These are phyloP conservation scores for Zaprionus nigranus DNA, from an alignment of 1,140 invertebrate species.

Conservation along the genomic window DNA sequence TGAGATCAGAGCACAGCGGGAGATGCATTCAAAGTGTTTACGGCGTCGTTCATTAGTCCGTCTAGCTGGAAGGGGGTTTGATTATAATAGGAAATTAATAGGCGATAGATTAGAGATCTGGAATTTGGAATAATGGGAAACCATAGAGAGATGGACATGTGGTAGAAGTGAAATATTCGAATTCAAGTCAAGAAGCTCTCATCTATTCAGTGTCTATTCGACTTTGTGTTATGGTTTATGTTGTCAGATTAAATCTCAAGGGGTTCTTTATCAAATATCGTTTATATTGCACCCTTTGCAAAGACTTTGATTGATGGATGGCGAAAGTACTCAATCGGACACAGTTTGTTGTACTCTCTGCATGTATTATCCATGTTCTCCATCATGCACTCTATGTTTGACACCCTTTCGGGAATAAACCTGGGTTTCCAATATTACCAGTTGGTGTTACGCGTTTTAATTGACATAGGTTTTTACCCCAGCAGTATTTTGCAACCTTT, in stretches of 20 bases:
- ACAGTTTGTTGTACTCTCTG: background rate
- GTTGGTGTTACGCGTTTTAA: constrained; percentile 45
- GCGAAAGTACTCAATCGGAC: background rate
- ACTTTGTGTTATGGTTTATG: background rate
- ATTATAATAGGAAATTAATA: constrained; percentile 7
- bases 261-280: background rate
- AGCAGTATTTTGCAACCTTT: constrained; percentile 12
- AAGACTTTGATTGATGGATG: constrained; percentile 22
- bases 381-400: background rate
- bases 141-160: background rate
- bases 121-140: background rate
- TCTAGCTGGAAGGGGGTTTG: background rate
- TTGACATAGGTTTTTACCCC: constrained; percentile 34
- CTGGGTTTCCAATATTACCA: constrained; percentile 19
- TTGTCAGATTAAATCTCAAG: background rate
- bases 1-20: constrained; percentile 15
- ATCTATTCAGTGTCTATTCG: too few relatives aligned
- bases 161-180: background rate
- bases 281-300: background rate
- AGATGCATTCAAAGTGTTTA: constrained; percentile 9
- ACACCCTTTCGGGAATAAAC: constrained; percentile 9
- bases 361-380: background rate
- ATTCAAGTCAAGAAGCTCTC: background rate
- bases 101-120: background rate
- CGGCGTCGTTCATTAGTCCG: background rate